Evolutionary conservation across 2,888 invertebrate genomes (phyloP), one percentile per base, ranked within the genome.

Genomic region (Aspidapion aeneum): DNA sequence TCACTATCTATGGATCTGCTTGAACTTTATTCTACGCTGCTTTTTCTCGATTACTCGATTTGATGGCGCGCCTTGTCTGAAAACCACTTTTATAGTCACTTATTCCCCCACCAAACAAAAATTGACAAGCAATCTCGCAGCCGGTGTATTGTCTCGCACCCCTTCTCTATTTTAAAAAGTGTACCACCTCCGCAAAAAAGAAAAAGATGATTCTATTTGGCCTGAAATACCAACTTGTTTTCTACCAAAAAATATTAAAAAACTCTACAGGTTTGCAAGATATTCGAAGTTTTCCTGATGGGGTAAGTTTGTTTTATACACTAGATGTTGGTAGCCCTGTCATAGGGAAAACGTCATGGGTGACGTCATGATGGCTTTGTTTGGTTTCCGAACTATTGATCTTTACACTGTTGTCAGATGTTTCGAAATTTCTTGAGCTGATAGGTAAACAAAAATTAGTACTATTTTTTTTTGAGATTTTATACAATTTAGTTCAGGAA

Each of bases 1-100:
- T 35, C 35, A 12, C 35, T 35, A 7, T 7, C 3, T 7, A 35
- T 35, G 35, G 12, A 7, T 35, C 12, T 35, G n/a, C n/a, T 12
- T 35, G 12, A 35, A 7, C 35, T 35, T 35, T 12, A 35, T 12
- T 35, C 35, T 35, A 3, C 3, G 35, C 3, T 35, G 35, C 12
- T 35, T 35, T 12, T 35, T n/a, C n/a, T n/a, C n/a, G n/a, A n/a
- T n/a, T n/a, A n/a, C 35, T 35, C 5, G 35, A 35, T 35, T 35
- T 35, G 35, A 52, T 52, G 52, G 52, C 52, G 52, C 21, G 49
- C 52, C 52, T n/a, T 7, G 52, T 52, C 52, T 52, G 17, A 52
- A 52, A n/a, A 12, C n/a, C 52, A 7, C 7, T 52, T 52, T 52
- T 52, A 52, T 52, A 52, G 52, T 3, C 3, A 9, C n/a, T 52